Evolutionary conservation across 2,888 invertebrate genomes (phyloP).

Genomic region (Seladonia tumulorum): DNA sequence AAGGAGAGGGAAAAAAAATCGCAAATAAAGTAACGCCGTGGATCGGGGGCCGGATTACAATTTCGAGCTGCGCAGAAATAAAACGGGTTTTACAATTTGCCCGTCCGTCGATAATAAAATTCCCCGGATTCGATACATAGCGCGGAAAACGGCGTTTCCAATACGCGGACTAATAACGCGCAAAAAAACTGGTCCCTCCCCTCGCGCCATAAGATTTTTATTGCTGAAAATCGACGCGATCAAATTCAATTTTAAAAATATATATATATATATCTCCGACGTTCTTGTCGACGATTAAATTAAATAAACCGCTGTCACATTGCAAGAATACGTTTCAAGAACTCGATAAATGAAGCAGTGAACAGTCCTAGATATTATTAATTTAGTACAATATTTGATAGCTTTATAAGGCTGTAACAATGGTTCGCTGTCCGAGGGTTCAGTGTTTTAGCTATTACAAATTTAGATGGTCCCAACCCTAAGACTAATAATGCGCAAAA

Average conservation of each 20-base stretch:
- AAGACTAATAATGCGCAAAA: no score
- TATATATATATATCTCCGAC: no score
- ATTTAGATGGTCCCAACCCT: no score
- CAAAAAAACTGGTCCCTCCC: slow-evolving; percentile 10
- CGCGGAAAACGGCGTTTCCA: slow-evolving; percentile 15
- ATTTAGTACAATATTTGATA: no score
- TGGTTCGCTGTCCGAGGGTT: no score
- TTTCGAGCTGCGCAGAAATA: slow-evolving; percentile 37
- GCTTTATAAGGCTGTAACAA: no score
- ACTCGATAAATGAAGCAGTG: no score
- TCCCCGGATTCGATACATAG: slow-evolving; percentile 40
- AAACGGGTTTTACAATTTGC: slow-evolving; percentile 41
- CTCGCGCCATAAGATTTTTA: slow-evolving; percentile 10
- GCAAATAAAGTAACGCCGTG: slow-evolving; percentile 33
- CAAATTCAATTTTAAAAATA: slow-evolving; percentile 8
- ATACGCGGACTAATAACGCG: slow-evolving; percentile 40
- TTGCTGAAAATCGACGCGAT: neutral
- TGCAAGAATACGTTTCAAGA: no score
- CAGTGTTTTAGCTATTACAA: no score
- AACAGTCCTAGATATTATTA: no score
- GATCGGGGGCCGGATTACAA: slow-evolving; percentile 15
- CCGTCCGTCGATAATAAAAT: slow-evolving; percentile 48
- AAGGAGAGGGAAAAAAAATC: slow-evolving; percentile 23
- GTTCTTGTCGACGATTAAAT: no score
- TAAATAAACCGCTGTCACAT: no score